phyloP scores from a whole-genome alignment of 37 sponge, comb jelly and placozoan genomes.

The Eunapius fragilis region DNA sequence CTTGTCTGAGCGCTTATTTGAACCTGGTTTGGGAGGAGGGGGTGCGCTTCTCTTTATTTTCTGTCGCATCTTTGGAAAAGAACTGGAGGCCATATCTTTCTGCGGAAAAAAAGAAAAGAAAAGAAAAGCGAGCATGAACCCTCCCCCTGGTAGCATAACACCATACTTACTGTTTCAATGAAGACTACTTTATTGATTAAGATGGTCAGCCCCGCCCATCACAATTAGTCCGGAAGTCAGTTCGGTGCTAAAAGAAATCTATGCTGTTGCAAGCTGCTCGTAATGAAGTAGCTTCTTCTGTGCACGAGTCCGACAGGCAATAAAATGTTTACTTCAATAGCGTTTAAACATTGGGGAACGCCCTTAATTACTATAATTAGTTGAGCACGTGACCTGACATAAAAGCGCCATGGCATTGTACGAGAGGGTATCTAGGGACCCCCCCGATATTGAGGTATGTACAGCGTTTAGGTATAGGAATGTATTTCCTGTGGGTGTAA shows the following conservation, averaged over 20 bases:
- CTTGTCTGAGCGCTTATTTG: background rate
- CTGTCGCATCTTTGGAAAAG: background rate
- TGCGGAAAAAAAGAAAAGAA: too few relatives aligned
- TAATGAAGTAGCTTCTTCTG: too few relatives aligned
- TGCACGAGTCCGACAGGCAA: too few relatives aligned
- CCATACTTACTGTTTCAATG: background rate
- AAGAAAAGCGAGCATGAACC: too few relatives aligned
- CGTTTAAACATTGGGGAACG: background rate
- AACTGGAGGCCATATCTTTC: background rate
- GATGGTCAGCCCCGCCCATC: background rate
- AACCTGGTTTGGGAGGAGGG: too few relatives aligned
- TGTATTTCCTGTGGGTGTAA: background rate
- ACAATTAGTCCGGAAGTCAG: background rate
- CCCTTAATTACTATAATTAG: background rate
- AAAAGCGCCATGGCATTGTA: background rate
- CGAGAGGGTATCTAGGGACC: slow-evolving; percentile 48
- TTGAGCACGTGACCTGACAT: too few relatives aligned
- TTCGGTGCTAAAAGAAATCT: background rate
- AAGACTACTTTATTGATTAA: background rate
- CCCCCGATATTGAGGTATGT: slow-evolving; percentile 79
- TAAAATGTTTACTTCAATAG: too few relatives aligned
- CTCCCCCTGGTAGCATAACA: too few relatives aligned
- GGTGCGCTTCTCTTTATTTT: background rate
- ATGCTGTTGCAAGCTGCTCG: background rate
- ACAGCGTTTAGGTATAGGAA: background rate